These are phyloP conservation scores for Argyrosomus regius DNA, from an alignment of 2,797 vertebrate species.

Conservation along the genomic window DNA sequence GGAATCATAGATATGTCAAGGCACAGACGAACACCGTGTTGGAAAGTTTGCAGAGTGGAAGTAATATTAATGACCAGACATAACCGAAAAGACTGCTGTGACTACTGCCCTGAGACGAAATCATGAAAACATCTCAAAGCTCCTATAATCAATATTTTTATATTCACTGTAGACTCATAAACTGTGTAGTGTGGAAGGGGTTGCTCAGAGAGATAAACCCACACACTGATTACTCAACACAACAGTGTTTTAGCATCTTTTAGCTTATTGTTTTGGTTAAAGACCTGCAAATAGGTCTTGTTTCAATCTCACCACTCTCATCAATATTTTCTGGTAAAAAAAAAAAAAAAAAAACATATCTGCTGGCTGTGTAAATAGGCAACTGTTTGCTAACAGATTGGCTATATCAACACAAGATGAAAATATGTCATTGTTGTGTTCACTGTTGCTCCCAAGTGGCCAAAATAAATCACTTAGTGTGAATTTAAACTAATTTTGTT, in stretches of 20 bases:
- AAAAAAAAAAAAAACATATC: neutral
- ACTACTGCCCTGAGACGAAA: constrained; percentile 13
- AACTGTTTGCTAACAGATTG: neutral
- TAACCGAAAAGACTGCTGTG: constrained; percentile 28
- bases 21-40: constrained; percentile 44
- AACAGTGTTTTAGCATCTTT: neutral
- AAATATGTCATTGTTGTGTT: neutral
- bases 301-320: neutral
- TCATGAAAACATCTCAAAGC: constrained; percentile 1
- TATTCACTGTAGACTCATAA: neutral
- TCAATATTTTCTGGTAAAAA: neutral
- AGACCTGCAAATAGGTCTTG: neutral
- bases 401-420: neutral
- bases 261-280: neutral
- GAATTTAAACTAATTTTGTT: neutral
- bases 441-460: neutral
- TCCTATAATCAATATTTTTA: constrained; percentile 1
- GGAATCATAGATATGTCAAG: constrained; percentile 70
- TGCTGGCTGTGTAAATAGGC: neutral
- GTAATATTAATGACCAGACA: constrained; percentile 64
- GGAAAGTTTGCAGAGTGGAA: constrained; percentile 56
- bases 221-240: neutral
- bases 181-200: neutral
- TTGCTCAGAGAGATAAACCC: neutral
- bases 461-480: neutral